Evolutionary conservation across 2,888 invertebrate genomes (phyloP), one percentile per base, ranked within the genome.

Genomic region (Orthosia gracilis): DNA sequence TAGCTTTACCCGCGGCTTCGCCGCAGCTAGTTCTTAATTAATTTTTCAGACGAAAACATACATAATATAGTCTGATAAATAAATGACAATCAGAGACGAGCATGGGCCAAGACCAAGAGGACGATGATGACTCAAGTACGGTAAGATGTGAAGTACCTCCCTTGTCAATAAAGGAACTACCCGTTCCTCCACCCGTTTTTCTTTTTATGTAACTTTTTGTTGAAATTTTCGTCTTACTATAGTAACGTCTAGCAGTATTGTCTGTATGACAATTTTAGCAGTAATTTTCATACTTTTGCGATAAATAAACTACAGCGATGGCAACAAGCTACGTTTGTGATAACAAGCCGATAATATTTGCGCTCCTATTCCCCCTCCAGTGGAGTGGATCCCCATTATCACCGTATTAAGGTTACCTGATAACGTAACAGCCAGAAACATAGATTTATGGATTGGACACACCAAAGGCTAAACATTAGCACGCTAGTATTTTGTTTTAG

Each of bases 391-490:
- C 47, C 50, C 55, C 11, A 50, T 69, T 61, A 74, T 80, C 54
- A 62, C 15, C 17, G 50, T 66, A 82, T 77, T 70, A 50, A 55
- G 62, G 66, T 82, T 71, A 82, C 49, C 40, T 63, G 83, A 67
- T 82, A 67, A 45, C 45, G 13, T 31, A 21, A 21, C 40, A 23
- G 47, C 17, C 55, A 15, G 50, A 31, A 54, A 54, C 21, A 80
- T 64, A 50, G 52, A 80, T 76, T 75, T 81, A 58, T 80, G 49
- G 49, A 57, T 40, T 26, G 54, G 26, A 49, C 47, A 76, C 50
- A 61, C 18, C 0, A 68, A 69, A 47, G 18, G 63, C 49, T 49
- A n/a, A 26, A 15, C 15, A n/a, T 31, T 21, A 40, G 31, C 49
- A 12, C 15, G 52, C 23, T 23, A 23, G 4, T 7, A 18, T 40